Evolutionary conservation across 2,888 invertebrate genomes (phyloP).

Genomic region (Orchesella flavescens): DNA sequence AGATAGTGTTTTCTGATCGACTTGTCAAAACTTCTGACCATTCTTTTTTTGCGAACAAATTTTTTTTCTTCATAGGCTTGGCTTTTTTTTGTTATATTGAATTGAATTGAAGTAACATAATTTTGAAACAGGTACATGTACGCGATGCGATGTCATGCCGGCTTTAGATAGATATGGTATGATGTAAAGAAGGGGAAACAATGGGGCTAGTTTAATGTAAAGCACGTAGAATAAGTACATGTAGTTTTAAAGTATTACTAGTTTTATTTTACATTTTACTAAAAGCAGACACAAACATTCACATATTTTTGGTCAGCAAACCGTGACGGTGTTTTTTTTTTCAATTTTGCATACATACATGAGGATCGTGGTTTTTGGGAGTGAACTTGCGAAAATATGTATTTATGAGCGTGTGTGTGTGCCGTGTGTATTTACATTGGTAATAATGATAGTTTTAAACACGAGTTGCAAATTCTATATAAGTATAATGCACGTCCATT

Average conservation of each 20-base stretch:
- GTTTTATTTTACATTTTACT: slow-evolving; percentile 7
- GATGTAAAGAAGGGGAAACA: slow-evolving; percentile 10
- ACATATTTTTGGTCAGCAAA: slow-evolving; percentile 6
- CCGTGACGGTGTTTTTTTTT: slow-evolving; percentile 12
- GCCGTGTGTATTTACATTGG: too few relatives aligned
- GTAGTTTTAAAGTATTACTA: background rate
- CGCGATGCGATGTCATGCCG: slow-evolving; percentile 28
- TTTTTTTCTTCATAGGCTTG: slow-evolving; percentile 29
- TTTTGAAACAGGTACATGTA: too few relatives aligned
- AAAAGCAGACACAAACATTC: background rate
- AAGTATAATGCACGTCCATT: too few relatives aligned
- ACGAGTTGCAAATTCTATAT: too few relatives aligned
- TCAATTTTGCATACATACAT: slow-evolving; percentile 14
- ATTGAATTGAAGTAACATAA: too few relatives aligned
- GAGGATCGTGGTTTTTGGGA: slow-evolving; percentile 24
- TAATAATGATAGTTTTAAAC: too few relatives aligned
- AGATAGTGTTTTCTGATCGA: background rate
- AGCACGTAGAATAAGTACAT: background rate
- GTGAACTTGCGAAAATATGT: background rate
- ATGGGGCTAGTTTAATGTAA: background rate
- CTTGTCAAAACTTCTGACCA: slow-evolving; percentile 37
- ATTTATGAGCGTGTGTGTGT: too few relatives aligned
- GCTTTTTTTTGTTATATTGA: slow-evolving; percentile 15
- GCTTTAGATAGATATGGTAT: background rate
- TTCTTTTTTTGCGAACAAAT: background rate